phyloP scores from a whole-genome alignment of 1,140 invertebrate genomes.

The Eumaeus atala region DNA sequence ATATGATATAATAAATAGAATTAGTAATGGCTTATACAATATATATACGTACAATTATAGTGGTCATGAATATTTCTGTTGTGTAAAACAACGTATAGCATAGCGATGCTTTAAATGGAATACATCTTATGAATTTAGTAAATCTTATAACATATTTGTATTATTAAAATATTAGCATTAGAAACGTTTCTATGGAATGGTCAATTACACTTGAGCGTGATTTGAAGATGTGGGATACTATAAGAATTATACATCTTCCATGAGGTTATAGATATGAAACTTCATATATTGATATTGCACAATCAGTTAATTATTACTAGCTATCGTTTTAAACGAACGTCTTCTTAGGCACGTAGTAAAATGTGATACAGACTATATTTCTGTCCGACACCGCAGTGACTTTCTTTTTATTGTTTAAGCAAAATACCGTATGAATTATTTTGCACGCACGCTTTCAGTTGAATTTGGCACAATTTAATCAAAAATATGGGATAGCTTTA shows the following conservation, averaged over 20 bases:
- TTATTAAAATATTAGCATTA: constrained; percentile 41
- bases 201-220: constrained; percentile 56
- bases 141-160: constrained; percentile 53
- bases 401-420: constrained; percentile 11
- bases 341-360: constrained; percentile 13
- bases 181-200: constrained; percentile 47
- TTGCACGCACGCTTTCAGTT: constrained; percentile 40
- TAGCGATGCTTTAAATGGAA: constrained; percentile 67
- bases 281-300: not conserved
- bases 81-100: constrained; percentile 21
- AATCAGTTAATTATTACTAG: constrained; percentile 1
- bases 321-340: constrained; percentile 10
- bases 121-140: constrained; percentile 67
- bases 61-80: constrained; percentile 18
- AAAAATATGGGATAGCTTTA: constrained; percentile 70
- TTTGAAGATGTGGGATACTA: constrained; percentile 29
- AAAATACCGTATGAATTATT: constrained; percentile 3
- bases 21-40: constrained; percentile 9
- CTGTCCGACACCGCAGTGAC: constrained; percentile 23
- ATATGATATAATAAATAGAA: constrained; percentile 7
- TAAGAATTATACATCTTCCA: constrained; percentile 17
- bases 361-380: constrained; percentile 8
- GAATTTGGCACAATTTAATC: constrained; percentile 55
- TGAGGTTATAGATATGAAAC: constrained; percentile 6
- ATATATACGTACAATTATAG: constrained; percentile 17